Percentiles rank a stretch among this genome's conserved stretches.
phyloP scores from a whole-genome alignment of 2,888 invertebrate species.

The Allolobophora icterica region DNA sequence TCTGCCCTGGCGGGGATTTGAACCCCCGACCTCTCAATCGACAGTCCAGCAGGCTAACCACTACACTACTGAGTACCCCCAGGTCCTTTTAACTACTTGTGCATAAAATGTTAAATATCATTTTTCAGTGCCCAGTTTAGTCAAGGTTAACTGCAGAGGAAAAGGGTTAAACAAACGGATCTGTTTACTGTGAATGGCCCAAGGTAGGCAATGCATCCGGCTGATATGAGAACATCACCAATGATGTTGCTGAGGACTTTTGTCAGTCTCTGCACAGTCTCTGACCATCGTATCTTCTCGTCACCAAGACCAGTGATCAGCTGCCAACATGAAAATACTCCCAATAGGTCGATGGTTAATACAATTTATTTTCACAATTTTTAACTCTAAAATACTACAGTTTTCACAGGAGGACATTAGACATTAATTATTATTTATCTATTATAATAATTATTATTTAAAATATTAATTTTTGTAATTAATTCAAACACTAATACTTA shows the following conservation, averaged over 20 bases:
- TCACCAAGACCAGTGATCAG: conserved; percentile 64
- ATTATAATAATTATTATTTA: too few species aligned
- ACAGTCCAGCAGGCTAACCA: too few species aligned
- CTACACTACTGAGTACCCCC: too few species aligned
- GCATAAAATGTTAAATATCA: background rate
- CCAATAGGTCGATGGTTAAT: background rate
- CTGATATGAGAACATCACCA: conserved; percentile 65
- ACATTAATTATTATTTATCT: too few species aligned
- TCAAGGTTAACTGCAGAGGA: background rate
- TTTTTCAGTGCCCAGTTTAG: background rate
- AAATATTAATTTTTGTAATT: too few species aligned
- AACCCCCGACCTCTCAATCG: too few species aligned
- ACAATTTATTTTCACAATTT: background rate
- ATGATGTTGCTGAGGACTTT: conserved; percentile 61
- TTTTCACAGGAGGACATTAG: too few species aligned
- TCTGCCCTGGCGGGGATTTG: too few species aligned
- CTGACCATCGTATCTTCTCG: conserved; percentile 66
- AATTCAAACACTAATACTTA: too few species aligned
- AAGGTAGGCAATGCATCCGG: conserved; percentile 64
- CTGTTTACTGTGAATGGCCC: conserved; percentile 64
- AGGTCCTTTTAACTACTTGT: background rate
- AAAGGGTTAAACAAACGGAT: background rate
- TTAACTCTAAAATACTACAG: background rate
- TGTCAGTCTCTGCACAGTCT: conserved; percentile 62
- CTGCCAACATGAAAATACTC: conserved; percentile 32